phyloP scores from a whole-genome alignment of 2,888 invertebrate genomes.

The Ochropleura leucogaster region DNA sequence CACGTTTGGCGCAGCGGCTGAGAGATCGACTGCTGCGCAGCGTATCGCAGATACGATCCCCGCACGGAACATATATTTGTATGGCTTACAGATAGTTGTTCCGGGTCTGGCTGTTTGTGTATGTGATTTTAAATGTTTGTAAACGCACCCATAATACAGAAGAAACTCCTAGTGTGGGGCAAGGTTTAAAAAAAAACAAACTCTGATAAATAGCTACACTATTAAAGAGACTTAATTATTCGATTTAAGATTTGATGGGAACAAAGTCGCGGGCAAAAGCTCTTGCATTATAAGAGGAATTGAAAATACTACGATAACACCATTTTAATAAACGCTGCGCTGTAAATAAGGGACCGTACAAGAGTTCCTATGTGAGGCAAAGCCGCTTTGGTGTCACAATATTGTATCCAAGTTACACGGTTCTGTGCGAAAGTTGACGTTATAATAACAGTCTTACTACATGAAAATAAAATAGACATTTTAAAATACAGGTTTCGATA shows the following conservation, averaged over 20 bases:
- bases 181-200: too few species aligned
- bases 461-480: constrained; percentile 11
- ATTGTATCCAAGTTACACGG: constrained; percentile 38
- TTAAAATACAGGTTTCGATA: constrained; percentile 17
- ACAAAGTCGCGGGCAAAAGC: not conserved
- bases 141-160: too few species aligned
- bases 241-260: not conserved
- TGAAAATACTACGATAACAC: constrained; percentile 12
- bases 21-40: too few species aligned
- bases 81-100: too few species aligned
- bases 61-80: too few species aligned
- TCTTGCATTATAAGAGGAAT: constrained; percentile 3
- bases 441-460: constrained; percentile 32
- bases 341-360: constrained; percentile 14
- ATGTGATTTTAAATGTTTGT: too few species aligned
- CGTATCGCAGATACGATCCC: too few species aligned
- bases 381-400: constrained; percentile 30
- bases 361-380: constrained; percentile 3
- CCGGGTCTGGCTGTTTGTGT: too few species aligned
- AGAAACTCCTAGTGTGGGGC: too few species aligned
- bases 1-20: too few species aligned
- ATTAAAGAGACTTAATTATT: not conserved
- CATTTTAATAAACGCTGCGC: constrained; percentile 16
- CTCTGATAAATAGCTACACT: not conserved
- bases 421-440: constrained; percentile 32